Percentiles rank a stretch among this genome's conserved stretches.
Conservation (phyloP, 2,888 invertebrate genomes). For the Amblyjoppa proteus region DNA sequence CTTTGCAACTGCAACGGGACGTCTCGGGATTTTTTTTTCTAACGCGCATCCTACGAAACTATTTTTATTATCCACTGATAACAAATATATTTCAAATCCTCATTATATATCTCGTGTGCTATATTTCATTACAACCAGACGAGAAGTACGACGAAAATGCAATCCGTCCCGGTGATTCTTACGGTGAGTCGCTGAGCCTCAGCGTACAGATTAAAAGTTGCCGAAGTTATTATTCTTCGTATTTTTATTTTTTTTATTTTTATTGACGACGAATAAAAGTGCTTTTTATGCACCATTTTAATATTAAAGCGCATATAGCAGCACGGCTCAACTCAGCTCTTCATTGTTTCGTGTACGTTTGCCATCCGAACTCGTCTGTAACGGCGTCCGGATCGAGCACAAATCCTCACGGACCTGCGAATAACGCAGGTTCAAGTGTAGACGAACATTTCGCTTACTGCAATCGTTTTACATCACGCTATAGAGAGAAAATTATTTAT, state of each 20-base stretch:
- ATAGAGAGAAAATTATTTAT: conserved; percentile 2
- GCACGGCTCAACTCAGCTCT: conserved; percentile 50
- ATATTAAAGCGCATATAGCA: conserved; percentile 31
- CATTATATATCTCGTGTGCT: conserved; percentile 55
- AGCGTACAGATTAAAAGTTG: conserved; percentile 62
- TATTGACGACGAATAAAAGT: conserved; percentile 18
- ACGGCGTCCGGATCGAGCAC: conserved; percentile 19
- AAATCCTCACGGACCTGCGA: conserved; percentile 10
- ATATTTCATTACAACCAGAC: conserved; percentile 77
- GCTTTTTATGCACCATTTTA: conserved; percentile 23
- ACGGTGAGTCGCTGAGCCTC: conserved; percentile 78
- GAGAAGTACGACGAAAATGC: conserved; percentile 82
- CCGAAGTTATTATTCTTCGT: conserved; percentile 55
- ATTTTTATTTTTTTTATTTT: conserved; percentile 34
- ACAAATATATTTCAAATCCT: neutral
- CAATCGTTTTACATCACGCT: conserved; percentile 7
- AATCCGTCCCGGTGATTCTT: conserved; percentile 78
- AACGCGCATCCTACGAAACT: neutral
- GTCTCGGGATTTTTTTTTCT: neutral
- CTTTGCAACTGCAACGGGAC: neutral
- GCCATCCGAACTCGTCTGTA: neutral
- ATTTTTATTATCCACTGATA: neutral
- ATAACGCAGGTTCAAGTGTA: neutral
- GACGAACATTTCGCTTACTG: conserved; percentile 5
- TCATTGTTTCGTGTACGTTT: conserved; percentile 20